Percentiles rank a stretch among this genome's conserved stretches.
phyloP scores from a whole-genome alignment of 2,888 invertebrate species.

The Ochropleura leucogaster region DNA sequence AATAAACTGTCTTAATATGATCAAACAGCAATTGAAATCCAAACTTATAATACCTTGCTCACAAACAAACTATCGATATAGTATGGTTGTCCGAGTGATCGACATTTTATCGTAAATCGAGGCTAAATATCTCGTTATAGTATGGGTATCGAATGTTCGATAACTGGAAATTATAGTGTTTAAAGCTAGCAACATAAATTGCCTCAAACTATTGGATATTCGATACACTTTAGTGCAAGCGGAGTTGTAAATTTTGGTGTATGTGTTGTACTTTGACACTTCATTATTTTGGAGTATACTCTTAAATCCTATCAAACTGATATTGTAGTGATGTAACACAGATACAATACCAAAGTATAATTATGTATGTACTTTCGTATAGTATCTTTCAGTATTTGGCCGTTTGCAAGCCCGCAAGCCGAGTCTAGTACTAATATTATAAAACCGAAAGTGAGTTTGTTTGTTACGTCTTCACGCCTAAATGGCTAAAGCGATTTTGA shows the following conservation, averaged over 20 bases:
- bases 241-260: background rate
- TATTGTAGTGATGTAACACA: too few relatives aligned
- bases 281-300: too few relatives aligned
- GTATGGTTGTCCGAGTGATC: constrained; percentile 11
- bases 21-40: constrained; percentile 9
- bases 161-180: constrained; percentile 23
- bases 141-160: constrained; percentile 17
- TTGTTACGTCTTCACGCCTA: too few relatives aligned
- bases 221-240: constrained; percentile 14
- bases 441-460: too few relatives aligned
- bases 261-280: background rate
- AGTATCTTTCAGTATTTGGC: too few relatives aligned
- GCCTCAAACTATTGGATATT: constrained; percentile 10
- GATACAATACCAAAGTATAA: too few relatives aligned
- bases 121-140: constrained; percentile 31
- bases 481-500: too few relatives aligned
- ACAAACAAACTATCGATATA: constrained; percentile 22
- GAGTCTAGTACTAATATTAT: too few relatives aligned
- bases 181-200: constrained; percentile 30
- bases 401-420: too few relatives aligned
- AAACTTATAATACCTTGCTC: constrained; percentile 14
- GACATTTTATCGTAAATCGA: constrained; percentile 15
- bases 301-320: background rate
- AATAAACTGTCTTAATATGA: constrained; percentile 16
- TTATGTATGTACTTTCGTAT: too few relatives aligned